Base-by-base conservation (phyloP, 1,140 invertebrate genomes). In the Hylaeus anthracinus region DNA sequence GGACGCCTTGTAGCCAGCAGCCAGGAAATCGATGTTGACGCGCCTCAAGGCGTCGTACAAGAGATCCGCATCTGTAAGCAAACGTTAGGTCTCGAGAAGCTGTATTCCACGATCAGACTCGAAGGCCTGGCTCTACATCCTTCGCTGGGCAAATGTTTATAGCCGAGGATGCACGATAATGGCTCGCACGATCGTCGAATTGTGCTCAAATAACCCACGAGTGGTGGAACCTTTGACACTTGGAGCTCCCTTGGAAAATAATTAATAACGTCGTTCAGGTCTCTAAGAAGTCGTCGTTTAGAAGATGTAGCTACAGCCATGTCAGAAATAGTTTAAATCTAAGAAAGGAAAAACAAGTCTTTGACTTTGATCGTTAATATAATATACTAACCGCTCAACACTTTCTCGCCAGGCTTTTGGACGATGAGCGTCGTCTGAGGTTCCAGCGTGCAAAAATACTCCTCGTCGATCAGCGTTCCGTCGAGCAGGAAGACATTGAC, bases 381-480 rank as follows among this genome's bases (percentile, higher is more conserved):
- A 26, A 26, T 39, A 4, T 45, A 84, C 79, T 84, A 93, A 96
- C 96, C 96, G 88, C 95, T 96, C 84, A 95, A 93, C 80, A 96
- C 94, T 85, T 93, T 92, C 90, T 95, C 95, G 82, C 95, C 94
- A 71, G 94, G 93, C 80, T 94, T 94, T 82, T 95, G 94, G 65
- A 96, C 91, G 75, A 97, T 95, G 14, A 97, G 94, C 5, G 96
- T 93, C 0, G 96, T 97, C 88, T 97, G 97, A 1, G 96, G 91
- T 45, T 96, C 94, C 72, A 97, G 88, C 1, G 95, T 96, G 61
- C 93, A 90, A 85, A 97, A 96, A 88, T 97, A 97, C 3, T 96
- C 96, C 58, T 97, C 96, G 66, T 96, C 95, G 43, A 97, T 95
- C 79, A 95, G 93, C 37, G 96, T 97, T 58, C 97, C 97, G 92